Evolutionary conservation across 2,888 invertebrate genomes (phyloP).

Genomic region (Phyllotreta striolata): DNA sequence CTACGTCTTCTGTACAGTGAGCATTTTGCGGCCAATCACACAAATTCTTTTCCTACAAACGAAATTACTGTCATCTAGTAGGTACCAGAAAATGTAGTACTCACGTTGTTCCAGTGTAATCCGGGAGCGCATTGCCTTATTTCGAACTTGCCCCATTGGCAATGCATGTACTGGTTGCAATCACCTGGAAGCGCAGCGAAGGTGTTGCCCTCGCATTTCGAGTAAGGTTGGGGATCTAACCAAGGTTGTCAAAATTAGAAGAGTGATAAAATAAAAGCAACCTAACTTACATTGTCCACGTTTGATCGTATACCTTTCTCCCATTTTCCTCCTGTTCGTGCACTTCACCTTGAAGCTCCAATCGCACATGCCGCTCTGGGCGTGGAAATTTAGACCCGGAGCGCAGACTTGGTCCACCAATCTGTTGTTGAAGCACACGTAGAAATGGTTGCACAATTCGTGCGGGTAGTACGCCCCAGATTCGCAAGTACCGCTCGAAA

Average conservation of each 20-base stretch:
- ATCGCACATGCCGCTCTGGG: constrained; percentile 74
- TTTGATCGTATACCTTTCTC: constrained; percentile 43
- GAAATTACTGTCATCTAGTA: background rate
- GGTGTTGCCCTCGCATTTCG: constrained; percentile 69
- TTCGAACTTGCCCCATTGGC: constrained; percentile 80
- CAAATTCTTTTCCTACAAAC: constrained; percentile 65
- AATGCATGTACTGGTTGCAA: constrained; percentile 78
- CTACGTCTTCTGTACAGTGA: constrained; percentile 62
- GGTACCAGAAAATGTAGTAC: constrained; percentile 28
- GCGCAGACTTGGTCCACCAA: constrained; percentile 77
- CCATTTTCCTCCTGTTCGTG: constrained; percentile 49
- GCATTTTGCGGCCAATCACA: constrained; percentile 79
- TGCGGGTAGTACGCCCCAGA: constrained; percentile 80
- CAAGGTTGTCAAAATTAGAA: constrained; percentile 6
- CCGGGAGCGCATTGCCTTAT: constrained; percentile 75
- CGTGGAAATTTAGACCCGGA: constrained; percentile 78
- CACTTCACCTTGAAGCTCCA: constrained; percentile 76
- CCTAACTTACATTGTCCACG: constrained; percentile 36
- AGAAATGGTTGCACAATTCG: constrained; percentile 76
- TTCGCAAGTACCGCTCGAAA: constrained; percentile 61
- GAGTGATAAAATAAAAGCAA: background rate
- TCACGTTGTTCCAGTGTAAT: constrained; percentile 77
- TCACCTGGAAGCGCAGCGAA: constrained; percentile 73
- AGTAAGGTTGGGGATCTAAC: constrained; percentile 59
- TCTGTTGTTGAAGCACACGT: constrained; percentile 79